Conservation (phyloP, 2,888 invertebrate species). For the Yponomeuta cagnagella region DNA sequence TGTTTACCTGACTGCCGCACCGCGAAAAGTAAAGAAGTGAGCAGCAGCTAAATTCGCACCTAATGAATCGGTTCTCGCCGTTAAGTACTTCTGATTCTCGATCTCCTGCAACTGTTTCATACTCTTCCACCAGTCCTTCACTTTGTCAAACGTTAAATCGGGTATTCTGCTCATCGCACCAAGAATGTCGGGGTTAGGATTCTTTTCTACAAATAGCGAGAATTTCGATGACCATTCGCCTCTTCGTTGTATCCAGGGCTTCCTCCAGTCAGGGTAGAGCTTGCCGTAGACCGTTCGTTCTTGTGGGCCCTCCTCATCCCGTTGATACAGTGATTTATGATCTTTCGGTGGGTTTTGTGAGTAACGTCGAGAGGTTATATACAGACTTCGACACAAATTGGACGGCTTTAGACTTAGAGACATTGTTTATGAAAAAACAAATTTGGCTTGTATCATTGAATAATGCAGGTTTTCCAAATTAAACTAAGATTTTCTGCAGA, state of each 20-base stretch:
- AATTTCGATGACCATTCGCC: slow-evolving; percentile 76
- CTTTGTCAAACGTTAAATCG: slow-evolving; percentile 59
- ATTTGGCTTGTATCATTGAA: neutral
- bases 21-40: slow-evolving; percentile 86
- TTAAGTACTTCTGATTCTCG: slow-evolving; percentile 76
- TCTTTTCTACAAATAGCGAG: slow-evolving; percentile 68
- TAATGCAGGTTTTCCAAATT: too few species aligned
- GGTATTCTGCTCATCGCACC: slow-evolving; percentile 69
- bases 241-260: slow-evolving; percentile 74
- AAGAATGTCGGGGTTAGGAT: slow-evolving; percentile 53
- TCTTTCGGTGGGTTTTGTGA: slow-evolving; percentile 29
- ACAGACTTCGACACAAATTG: slow-evolving; percentile 29
- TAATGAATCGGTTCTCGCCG: slow-evolving; percentile 75
- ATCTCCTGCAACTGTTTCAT: slow-evolving; percentile 68
- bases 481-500: too few species aligned
- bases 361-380: slow-evolving; percentile 40
- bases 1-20: slow-evolving; percentile 81
- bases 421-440: slow-evolving; percentile 29
- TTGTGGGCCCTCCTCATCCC: slow-evolving; percentile 50
- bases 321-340: slow-evolving; percentile 53
- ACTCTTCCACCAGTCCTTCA: slow-evolving; percentile 75
- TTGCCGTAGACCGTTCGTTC: slow-evolving; percentile 51
- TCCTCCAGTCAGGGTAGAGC: slow-evolving; percentile 77
- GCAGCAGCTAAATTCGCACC: slow-evolving; percentile 91
- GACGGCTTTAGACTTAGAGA: slow-evolving; percentile 35